A percentile compares a stretch with the other conserved stretches of the same genome.
These are phyloP conservation scores for Halcyon malimbica DNA, from an alignment of 2,113 vertebrate species.

Conservation along the genomic window DNA sequence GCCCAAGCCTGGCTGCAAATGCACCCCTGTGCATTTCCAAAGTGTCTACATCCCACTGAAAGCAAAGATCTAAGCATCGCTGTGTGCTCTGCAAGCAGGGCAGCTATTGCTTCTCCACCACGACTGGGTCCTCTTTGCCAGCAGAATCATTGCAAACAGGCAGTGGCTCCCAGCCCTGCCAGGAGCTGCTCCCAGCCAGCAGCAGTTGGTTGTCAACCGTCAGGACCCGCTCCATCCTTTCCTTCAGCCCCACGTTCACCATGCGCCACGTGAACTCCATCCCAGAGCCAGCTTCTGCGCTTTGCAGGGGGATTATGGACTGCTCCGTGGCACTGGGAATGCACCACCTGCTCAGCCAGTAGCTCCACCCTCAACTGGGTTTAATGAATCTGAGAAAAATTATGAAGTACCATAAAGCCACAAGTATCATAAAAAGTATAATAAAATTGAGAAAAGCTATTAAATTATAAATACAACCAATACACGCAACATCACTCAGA, in stretches of 20 bases:
- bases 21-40: rapidly evolving
- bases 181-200: background rate
- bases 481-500: constrained; percentile 75
- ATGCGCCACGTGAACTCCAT: rapidly evolving
- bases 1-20: background rate
- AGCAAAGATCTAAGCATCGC: background rate
- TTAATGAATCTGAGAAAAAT: constrained; percentile 77
- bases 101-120: background rate
- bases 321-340: background rate
- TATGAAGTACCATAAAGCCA: constrained; percentile 79
- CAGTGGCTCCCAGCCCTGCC: background rate
- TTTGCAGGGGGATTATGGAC: background rate
- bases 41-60: background rate
- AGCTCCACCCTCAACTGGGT: constrained; percentile 66
- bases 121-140: too few relatives aligned
- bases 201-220: background rate
- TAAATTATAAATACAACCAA: constrained; percentile 83
- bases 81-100: background rate
- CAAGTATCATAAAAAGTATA: constrained; percentile 77
- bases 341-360: background rate
- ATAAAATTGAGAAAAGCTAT: constrained; percentile 81
- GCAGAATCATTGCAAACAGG: background rate
- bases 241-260: background rate
- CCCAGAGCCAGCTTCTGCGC: rapidly evolving
- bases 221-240: background rate